Evolutionary conservation across 2,113 vertebrate species (phyloP), one percentile per base, ranked within the genome.

Genomic region (Calypte anna): DNA sequence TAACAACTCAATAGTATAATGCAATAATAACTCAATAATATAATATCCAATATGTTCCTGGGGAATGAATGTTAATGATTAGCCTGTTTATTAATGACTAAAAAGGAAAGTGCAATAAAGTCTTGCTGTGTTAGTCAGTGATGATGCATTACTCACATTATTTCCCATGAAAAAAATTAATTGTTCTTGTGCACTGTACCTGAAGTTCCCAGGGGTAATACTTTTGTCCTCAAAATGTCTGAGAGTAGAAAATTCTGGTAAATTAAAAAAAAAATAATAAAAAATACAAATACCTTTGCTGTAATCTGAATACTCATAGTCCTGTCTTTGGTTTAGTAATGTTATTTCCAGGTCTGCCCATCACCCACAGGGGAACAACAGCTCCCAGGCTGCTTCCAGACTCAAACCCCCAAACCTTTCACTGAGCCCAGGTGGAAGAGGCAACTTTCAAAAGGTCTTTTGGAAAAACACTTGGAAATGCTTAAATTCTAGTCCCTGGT

Each of bases 1-100:
- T 70, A 91, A 95, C 92, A 95, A n/a, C 86, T 96, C 95, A 94
- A 95, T 90, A 79, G 75, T 25, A 78, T 44, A 84, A 91, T n/a
- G 64, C 25, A 87, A 76, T 89, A 94, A 95, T 21, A 93, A 86
- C 55, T 96, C 92, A 88, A 83, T 92, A 94, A 67, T 74, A 48
- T 17, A 89, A 86, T 55, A 72, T 53, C 55, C 94, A 77, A 64
- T 77, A 66, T 40, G 66, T 69, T 38, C 55, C 44, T 48, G 8
- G 3, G 64, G 67, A 94, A 92, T 91, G 64, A 75, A 83, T 86
- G 85, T 36, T 91, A 83, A 94, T 82, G 55, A 90, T 85, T 67
- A 73, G 59, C 46, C 61, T 64, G 46, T 59, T 94, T 96, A 96
- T 94, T 96, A 95, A 95, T 83, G 72, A 38, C 59, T 82, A 19